phyloP scores from a whole-genome alignment of 2,797 vertebrate species.

The Poeciliopsis gracilis region DNA sequence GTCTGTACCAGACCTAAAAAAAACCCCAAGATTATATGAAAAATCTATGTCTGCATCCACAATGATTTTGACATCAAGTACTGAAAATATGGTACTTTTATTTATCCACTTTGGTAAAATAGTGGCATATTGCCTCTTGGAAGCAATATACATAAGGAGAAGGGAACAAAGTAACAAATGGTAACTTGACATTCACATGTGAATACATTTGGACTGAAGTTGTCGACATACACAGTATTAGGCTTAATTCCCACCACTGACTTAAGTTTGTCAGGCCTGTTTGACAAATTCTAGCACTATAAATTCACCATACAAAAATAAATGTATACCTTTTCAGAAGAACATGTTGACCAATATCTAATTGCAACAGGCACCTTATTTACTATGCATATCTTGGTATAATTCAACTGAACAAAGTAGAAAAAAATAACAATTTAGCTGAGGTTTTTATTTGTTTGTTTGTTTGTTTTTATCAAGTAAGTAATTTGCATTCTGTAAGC shows the following conservation, averaged over 20 bases:
- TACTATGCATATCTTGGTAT: conserved; percentile 27
- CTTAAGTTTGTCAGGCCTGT: conserved; percentile 32
- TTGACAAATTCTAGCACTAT: conserved; percentile 26
- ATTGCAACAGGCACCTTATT: conserved; percentile 35
- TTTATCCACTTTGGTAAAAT: neutral
- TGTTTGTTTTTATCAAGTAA: conserved; percentile 44
- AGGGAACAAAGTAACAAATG: neutral
- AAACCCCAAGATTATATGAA: neutral
- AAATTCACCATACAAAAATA: neutral
- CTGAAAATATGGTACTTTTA: neutral
- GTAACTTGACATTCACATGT: neutral
- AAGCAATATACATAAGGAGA: neutral
- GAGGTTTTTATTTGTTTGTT: conserved; percentile 33
- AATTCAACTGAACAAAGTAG: conserved; percentile 42
- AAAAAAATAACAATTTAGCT: conserved; percentile 56
- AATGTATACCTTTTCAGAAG: conserved; percentile 9
- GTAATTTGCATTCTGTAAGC: conserved; percentile 74
- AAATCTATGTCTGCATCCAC: neutral
- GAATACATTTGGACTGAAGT: neutral
- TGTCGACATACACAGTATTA: neutral
- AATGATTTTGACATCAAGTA: neutral
- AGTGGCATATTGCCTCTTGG: too few species aligned
- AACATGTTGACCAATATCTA: conserved; percentile 36
- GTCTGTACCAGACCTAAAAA: neutral
- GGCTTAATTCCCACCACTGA: neutral